Evolutionary conservation across 2,888 invertebrate genomes (phyloP).

Genomic region (Caenorhabditis sinica): DNA sequence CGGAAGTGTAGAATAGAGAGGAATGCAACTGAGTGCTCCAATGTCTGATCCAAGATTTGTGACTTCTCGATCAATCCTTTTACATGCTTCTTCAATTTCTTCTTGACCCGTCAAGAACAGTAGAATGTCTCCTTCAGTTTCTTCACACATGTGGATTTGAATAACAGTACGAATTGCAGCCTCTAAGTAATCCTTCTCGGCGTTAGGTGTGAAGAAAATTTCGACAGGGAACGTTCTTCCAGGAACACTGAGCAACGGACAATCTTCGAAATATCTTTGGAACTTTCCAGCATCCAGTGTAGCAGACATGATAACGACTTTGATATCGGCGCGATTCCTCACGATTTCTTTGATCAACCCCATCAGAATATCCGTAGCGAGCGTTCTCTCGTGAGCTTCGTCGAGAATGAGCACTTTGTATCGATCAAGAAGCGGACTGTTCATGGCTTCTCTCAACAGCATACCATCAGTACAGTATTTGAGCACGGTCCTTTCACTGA

Average conservation of each 20-base stretch:
- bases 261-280: constrained; percentile 97
- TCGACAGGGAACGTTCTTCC: constrained; percentile 96
- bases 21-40: constrained; percentile 98
- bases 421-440: constrained; percentile 96
- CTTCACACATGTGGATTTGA: constrained; percentile 93
- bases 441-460: constrained; percentile 99
- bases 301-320: constrained; percentile 99
- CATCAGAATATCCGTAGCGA: constrained; percentile 99
- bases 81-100: constrained; percentile 99
- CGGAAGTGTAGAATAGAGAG: constrained; percentile 97
- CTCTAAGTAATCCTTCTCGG: constrained; percentile 97
- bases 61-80: constrained; percentile 95
- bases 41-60: constrained; percentile 93
- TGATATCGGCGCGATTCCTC: constrained; percentile 93
- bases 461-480: constrained; percentile 89
- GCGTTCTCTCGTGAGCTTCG: constrained; percentile 98
- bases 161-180: constrained; percentile 98
- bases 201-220: constrained; percentile 99
- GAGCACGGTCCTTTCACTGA: constrained; percentile 93
- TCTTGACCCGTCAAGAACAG: constrained; percentile 92
- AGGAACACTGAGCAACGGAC: constrained; percentile 98
- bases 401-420: constrained; percentile 97
- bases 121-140: constrained; percentile 90
- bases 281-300: constrained; percentile 99
- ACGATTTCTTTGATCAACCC: constrained; percentile 94